Evolutionary conservation across 2,888 invertebrate genomes (phyloP), one percentile per base, ranked within the genome.

Genomic region (Zootermopsis nevadensis): DNA sequence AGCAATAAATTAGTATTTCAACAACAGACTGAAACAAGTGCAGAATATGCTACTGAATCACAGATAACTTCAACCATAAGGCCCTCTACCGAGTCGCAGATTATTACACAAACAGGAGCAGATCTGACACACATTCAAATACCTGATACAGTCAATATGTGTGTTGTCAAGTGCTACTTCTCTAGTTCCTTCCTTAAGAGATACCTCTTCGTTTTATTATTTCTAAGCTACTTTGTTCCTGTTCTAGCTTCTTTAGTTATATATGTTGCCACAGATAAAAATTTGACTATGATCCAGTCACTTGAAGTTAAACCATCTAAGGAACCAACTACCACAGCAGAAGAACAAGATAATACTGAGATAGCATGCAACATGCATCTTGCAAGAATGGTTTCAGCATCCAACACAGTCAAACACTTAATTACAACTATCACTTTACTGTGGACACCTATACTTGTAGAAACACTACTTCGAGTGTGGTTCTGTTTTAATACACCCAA

Each of bases 371-470:
- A 77, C 69, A 77, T 85, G 42, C 82, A 84, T 69, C 24, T 35
- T 76, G 24, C 24, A 48, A 42, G 76, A 27, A 81, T 24, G 22
- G 69, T 60, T 60, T 60, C 35, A 67, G 69, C 53, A 42, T 42
- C 27, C 31, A 53, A 69, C 48, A 84, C 84, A 6, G 85, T 87
- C 42, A 86, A 84, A 72, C 86, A 84, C 31, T 87, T 86, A 10
- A 85, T 88, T 42, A 76, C 87, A 24, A 72, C 86, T 0, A 86
- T 86, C 15, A 82, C 86, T 66, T 10, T 88, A 22, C 74, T 88
- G 66, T 89, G 88, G 88, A 87, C 87, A 35, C 88, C 88, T 27
- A 85, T 87, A n/a, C 86, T 88, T 42, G 42, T 88, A 2, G 86
- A 87, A 79, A 84, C 86, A 42, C 77, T 87, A 35, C 82, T 86